A percentile compares a stretch with the other conserved stretches of the same genome.
These are phyloP conservation scores for Siderastrea radians DNA, from an alignment of 92 coral and sea anemone genomes.

Conservation along the genomic window DNA sequence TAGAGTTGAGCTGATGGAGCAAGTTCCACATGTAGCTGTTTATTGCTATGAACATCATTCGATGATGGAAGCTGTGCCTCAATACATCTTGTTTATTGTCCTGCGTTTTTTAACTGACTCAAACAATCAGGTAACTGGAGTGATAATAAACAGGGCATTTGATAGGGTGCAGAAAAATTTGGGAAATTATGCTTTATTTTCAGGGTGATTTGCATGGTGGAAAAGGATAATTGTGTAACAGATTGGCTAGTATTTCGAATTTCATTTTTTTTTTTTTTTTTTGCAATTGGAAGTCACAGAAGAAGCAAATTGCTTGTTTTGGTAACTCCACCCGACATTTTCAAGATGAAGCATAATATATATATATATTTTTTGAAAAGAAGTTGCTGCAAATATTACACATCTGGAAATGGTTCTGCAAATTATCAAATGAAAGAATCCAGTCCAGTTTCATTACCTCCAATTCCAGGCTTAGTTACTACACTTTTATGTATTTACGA, in stretches of 20 bases:
- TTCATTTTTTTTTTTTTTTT: background rate
- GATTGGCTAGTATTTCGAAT: background rate
- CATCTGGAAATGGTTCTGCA: too few species aligned
- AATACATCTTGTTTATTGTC: conserved; percentile 91
- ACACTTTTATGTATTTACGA: too few species aligned
- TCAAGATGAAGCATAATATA: too few species aligned
- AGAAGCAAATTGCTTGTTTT: too few species aligned
- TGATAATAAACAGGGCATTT: background rate
- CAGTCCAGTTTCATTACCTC: too few species aligned
- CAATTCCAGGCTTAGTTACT: too few species aligned
- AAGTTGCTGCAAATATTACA: too few species aligned
- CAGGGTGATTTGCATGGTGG: background rate
- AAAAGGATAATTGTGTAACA: too few species aligned
- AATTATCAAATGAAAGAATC: too few species aligned
- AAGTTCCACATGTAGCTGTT: conserved; percentile 97
- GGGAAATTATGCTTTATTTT: background rate
- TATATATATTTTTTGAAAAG: too few species aligned
- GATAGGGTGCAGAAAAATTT: background rate
- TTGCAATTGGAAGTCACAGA: background rate
- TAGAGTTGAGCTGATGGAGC: conserved; percentile 98
- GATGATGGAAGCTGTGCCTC: conserved; percentile 94
- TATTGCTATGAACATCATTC: conserved; percentile 95
- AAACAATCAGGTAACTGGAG: conserved; percentile 86
- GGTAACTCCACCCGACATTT: too few species aligned
- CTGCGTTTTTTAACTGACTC: conserved; percentile 94